Conservation (phyloP, 2,888 invertebrate genomes). For the Drosophila cyrtoloma region DNA sequence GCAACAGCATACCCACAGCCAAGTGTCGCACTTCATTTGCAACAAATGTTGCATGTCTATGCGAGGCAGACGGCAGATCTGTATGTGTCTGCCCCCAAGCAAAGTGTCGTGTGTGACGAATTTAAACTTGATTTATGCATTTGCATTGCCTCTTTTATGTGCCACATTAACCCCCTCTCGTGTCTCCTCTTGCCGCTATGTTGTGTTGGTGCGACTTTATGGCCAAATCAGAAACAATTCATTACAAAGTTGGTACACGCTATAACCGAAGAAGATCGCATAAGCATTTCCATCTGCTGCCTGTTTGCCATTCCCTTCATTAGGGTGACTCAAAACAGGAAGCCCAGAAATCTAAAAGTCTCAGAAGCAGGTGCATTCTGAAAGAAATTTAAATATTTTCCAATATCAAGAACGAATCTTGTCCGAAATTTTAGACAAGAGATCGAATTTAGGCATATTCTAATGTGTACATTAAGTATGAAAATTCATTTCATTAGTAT, state of each 20-base stretch:
- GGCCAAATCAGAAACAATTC: slow-evolving; percentile 56
- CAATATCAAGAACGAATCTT: neutral
- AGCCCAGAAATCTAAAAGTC: neutral
- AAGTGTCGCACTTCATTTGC: slow-evolving; percentile 66
- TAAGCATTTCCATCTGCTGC: slow-evolving; percentile 33
- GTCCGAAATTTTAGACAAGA: neutral
- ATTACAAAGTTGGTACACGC: slow-evolving; percentile 34
- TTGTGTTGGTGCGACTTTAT: slow-evolving; percentile 44
- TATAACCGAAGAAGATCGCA: slow-evolving; percentile 4
- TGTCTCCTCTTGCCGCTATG: neutral
- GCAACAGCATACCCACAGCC: slow-evolving; percentile 29
- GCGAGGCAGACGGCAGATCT: neutral
- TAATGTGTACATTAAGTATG: neutral
- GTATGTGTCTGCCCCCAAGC: slow-evolving; percentile 2
- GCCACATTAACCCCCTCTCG: slow-evolving; percentile 20
- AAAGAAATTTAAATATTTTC: neutral
- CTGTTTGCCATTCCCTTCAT: slow-evolving; percentile 20
- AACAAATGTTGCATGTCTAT: slow-evolving; percentile 73
- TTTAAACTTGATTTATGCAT: slow-evolving; percentile 71
- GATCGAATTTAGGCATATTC: neutral
- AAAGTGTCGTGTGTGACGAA: slow-evolving; percentile 63
- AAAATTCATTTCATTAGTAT: neutral
- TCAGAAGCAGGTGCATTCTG: neutral
- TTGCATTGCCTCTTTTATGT: slow-evolving; percentile 31
- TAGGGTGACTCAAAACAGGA: slow-evolving; percentile 14